Conservation (phyloP, 2,113 vertebrate species). For the Tenrec ecaudatus region DNA sequence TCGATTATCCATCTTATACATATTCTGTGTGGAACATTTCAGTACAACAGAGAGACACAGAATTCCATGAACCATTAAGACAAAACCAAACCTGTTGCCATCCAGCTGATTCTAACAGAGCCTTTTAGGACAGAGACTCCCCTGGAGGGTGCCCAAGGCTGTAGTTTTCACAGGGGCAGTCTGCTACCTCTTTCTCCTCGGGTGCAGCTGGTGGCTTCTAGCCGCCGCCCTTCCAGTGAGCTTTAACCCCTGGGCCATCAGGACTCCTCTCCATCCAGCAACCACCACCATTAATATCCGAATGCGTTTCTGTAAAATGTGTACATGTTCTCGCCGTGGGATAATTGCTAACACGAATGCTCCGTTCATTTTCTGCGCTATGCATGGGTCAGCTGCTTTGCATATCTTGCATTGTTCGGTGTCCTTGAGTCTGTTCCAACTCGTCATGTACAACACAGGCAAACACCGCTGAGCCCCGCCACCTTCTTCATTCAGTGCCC, state of each 20-base stretch:
- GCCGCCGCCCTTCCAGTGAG: background rate
- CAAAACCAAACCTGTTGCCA: background rate
- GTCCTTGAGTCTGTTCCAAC: background rate
- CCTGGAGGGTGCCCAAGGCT: background rate
- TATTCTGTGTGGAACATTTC: conserved; percentile 17
- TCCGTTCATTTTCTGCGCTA: background rate
- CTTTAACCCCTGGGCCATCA: background rate
- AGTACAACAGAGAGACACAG: background rate
- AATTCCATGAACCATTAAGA: background rate
- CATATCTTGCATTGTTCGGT: background rate
- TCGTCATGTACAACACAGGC: background rate
- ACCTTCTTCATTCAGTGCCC: background rate
- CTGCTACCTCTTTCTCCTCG: background rate
- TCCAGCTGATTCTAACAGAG: background rate
- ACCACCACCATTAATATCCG: background rate
- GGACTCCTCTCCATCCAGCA: background rate
- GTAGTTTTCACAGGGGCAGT: background rate
- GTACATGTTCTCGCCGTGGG: background rate
- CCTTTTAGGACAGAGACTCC: background rate
- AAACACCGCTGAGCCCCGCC: background rate
- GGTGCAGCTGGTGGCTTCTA: background rate
- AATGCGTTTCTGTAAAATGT: background rate
- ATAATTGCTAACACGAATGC: background rate
- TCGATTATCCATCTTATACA: background rate
- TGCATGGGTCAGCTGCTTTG: background rate